Evolutionary conservation across 2,888 invertebrate species (phyloP), one percentile per base, ranked within the genome.

Genomic region (Drosophila quinaria): DNA sequence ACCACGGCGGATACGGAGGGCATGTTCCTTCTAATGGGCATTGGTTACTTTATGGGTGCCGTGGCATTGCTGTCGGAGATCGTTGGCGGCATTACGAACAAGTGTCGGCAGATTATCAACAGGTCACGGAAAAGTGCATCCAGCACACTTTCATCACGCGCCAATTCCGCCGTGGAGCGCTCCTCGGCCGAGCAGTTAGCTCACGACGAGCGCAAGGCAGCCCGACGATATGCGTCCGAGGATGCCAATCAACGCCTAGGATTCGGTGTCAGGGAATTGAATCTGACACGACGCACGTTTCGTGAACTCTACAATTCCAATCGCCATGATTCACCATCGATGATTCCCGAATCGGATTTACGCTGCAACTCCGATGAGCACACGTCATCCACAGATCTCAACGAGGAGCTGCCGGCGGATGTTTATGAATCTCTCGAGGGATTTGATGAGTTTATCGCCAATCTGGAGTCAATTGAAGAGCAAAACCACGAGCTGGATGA

Each of bases 1-100:
- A 95, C 95, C 1, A 92, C 96, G 33, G 96, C 96, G 83, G 97
- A 97, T 73, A 96, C 96, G 0, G 96, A 96, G 92, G 97, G 97
- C 10, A 97, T 96, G 96, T 97, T 96, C 87, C 92, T 97, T 3
- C 93, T 97, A 1, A 93, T 97, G 76, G 96, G 94, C 5, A 94
- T 95, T 44, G 97, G 97, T 0, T 95, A 96, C 87, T 87, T 95
- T 0, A 88, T 95, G 29, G 96, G 95, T 4, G 94, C 93, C 0
- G 92, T 94, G 3, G 94, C 95, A 4, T 92, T 96, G 10, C 80
- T 95, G 13, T 95, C 95, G 0, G 97, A 97, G 93, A 95, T 95
- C 93, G 94, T 96, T 86, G 95, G 96, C 19, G 96, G 96, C 2
- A 95, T 95, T 69, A 93, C 95, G 0, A 94, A 94, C 81, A 94